Conservation (phyloP, 1,140 invertebrate species). For the Coboldia fuscipes region DNA sequence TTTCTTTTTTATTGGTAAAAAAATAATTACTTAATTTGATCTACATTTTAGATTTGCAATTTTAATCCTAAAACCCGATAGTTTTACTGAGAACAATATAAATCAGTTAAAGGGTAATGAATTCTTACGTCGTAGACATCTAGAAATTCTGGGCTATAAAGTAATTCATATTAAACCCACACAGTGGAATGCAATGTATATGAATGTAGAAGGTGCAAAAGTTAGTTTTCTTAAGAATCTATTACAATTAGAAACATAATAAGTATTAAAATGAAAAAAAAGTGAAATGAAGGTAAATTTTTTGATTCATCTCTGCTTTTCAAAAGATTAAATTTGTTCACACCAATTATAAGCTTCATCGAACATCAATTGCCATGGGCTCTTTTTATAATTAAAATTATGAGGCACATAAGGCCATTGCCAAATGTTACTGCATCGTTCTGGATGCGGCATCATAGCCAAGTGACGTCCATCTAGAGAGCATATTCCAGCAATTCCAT, state of each 20-base stretch:
- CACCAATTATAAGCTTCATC: conserved; percentile 75
- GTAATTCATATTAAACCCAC: conserved; percentile 26
- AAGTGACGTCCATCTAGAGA: conserved; percentile 79
- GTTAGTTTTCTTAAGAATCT: conserved; percentile 20
- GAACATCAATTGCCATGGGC: conserved; percentile 86
- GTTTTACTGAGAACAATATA: conserved; percentile 20
- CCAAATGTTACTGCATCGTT: conserved; percentile 66
- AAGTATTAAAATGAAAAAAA: too few relatives aligned
- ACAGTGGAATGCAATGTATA: conserved; percentile 29
- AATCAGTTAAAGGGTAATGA: conserved; percentile 20
- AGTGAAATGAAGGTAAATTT: too few relatives aligned
- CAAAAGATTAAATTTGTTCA: too few relatives aligned
- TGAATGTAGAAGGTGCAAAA: conserved; percentile 17
- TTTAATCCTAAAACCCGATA: conserved; percentile 16
- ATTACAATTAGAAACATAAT: too few relatives aligned
- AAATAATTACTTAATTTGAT: too few relatives aligned
- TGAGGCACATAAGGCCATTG: conserved; percentile 59
- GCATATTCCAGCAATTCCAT: conserved; percentile 70
- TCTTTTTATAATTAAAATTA: conserved; percentile 24
- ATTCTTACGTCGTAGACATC: conserved; percentile 26
- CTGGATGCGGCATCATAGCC: conserved; percentile 97
- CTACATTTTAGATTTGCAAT: conserved; percentile 19
- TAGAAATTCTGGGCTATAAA: conserved; percentile 35
- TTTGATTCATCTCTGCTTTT: too few relatives aligned
- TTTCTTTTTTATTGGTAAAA: not conserved